Evolutionary conservation across 1,140 invertebrate genomes (phyloP), one percentile per base, ranked within the genome.

Genomic region (Pogonomyrmex barbatus): DNA sequence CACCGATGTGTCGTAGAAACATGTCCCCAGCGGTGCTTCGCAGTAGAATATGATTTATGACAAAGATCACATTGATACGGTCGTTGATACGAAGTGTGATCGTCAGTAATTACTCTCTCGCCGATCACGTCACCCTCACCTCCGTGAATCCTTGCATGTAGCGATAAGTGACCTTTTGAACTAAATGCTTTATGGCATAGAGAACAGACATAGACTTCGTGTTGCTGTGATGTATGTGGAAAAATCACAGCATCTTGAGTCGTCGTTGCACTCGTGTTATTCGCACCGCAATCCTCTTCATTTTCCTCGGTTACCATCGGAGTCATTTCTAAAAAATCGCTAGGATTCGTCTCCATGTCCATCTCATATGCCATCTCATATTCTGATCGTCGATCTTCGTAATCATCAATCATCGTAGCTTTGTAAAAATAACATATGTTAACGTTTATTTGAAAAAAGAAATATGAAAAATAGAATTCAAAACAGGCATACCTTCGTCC

Each of bases 1-100:
- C 73, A 94, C 94, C 94, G 93, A 78, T 96, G 95, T 6, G 93
- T 93, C 2, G 95, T 95, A 17, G 95, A 95, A 14, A 96, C 95
- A 75, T 96, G 95, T 62, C 95, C 95, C 95, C 95, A 96, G 47
- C 95, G 93, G 89, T 96, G 95, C 89, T 96, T 96, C 0, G 95
- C 95, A 2, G 95, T 95, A 4, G 95, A 95, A 89, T 96, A 96
- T 4, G 95, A 94, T 86, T 96, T 96, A 86, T 94, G 94, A 88
- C 95, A 96, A 9, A 96, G 93, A 89, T 96, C 95, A 78, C 95
- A 96, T 56, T 94, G 94, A 77, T 95, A 95, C 12, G 95, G 95
- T 86, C 95, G 95, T 88, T 95, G 95, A 81, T 94, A 95, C 0
- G 95, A 95, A 8, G 95, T 95, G 79, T 95, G 94, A 82, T 95